A percentile compares a stretch with the other conserved stretches of the same genome.
Evolutionary conservation across 2,797 vertebrate species (phyloP).

Genomic region (Fundulus diaphanus): DNA sequence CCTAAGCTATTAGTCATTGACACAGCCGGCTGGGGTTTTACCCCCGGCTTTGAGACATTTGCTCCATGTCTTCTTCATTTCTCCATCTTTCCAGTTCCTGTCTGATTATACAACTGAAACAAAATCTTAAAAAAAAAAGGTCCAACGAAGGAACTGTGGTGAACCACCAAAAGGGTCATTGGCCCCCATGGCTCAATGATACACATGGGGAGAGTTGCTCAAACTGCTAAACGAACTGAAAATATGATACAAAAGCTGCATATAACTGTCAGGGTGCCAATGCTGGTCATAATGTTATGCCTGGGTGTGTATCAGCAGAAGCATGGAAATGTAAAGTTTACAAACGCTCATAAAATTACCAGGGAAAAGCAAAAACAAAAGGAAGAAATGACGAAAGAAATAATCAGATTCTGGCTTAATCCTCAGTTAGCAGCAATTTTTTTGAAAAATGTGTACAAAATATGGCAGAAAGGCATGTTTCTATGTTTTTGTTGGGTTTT

Average conservation of each 20-base stretch:
- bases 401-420: conserved; percentile 19
- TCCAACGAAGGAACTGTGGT: background rate
- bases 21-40: background rate
- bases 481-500: conserved; percentile 31
- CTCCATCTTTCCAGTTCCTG: background rate
- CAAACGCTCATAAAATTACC: conserved; percentile 56
- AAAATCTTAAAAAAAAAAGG: background rate
- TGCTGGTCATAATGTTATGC: conserved; percentile 3
- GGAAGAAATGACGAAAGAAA: conserved; percentile 22
- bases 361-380: conserved; percentile 41
- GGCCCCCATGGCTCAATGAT: background rate
- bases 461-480: conserved; percentile 57
- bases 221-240: background rate
- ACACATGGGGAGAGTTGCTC: background rate
- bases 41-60: background rate
- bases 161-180: background rate
- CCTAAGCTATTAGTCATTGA: too few relatives aligned
- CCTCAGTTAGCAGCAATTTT: conserved; percentile 51
- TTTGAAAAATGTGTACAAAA: conserved; percentile 29
- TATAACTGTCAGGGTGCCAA: background rate
- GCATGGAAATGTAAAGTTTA: conserved; percentile 72
- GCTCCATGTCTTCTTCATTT: background rate
- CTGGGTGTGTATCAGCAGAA: conserved; percentile 46
- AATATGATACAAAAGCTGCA: background rate
- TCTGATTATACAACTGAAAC: background rate